Percentiles rank a stretch among this genome's conserved stretches.
These are phyloP conservation scores for Poecilia latipinna DNA, from an alignment of 2,113 vertebrate species.

Conservation along the genomic window DNA sequence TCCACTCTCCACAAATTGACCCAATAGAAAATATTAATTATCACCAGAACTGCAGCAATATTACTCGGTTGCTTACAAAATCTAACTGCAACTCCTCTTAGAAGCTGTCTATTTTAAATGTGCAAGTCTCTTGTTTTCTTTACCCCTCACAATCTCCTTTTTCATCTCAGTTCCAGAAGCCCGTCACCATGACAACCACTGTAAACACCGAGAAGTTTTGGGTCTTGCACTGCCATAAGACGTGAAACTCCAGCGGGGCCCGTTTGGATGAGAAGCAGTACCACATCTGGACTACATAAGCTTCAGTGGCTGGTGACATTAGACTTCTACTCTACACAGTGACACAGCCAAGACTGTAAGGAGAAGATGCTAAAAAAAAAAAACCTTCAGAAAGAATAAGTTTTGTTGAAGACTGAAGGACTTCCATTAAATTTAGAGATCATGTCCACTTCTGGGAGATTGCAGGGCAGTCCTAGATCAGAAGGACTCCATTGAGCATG, in stretches of 20 bases:
- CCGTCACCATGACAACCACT: conserved; percentile 44
- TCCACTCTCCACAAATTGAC: conserved; percentile 25
- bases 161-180: conserved; percentile 27
- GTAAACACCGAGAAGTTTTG: conserved; percentile 46
- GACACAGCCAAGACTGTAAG: conserved; percentile 31
- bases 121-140: neutral
- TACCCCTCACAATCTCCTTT: neutral
- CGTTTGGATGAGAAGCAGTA: conserved; percentile 20
- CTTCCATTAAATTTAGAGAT: no score
- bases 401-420: no score
- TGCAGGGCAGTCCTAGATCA: no score
- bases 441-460: no score
- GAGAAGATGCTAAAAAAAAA: neutral
- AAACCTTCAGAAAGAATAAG: no score
- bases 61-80: no score
- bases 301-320: conserved; percentile 48
- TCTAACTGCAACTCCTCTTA: no score
- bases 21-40: neutral
- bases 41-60: no score
- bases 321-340: conserved; percentile 24
- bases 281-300: conserved; percentile 58
- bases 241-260: conserved; percentile 17
- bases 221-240: conserved; percentile 33
- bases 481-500: no score
- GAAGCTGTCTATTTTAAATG: no score